These are phyloP conservation scores for Todiramphus saurophagus DNA, from an alignment of 2,113 vertebrate genomes.

Conservation along the genomic window DNA sequence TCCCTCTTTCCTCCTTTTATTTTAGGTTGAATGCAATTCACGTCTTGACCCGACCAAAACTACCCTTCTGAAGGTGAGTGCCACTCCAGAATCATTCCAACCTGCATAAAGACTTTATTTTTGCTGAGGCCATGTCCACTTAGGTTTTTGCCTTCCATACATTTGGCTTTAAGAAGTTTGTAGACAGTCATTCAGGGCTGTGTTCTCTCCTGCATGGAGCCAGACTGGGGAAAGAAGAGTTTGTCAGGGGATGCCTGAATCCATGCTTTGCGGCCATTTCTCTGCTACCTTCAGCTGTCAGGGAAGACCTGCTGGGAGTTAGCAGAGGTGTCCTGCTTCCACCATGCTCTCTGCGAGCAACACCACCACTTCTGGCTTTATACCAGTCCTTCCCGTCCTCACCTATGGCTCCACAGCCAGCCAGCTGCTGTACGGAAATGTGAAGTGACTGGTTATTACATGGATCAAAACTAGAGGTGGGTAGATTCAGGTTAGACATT, in stretches of 20 bases:
- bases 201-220: not conserved
- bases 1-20: not conserved
- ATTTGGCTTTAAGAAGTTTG: not conserved
- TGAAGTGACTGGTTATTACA: not conserved
- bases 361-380: not conserved
- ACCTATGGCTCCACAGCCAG: accelerated
- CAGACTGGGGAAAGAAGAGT: not conserved
- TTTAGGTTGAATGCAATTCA: slow-evolving; percentile 97
- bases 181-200: not conserved
- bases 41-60: slow-evolving; percentile 92
- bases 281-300: not conserved
- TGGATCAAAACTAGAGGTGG: too few species aligned
- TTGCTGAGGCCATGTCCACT: not conserved
- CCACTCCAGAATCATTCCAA: not conserved
- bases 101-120: not conserved
- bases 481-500: too few species aligned
- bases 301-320: not conserved
- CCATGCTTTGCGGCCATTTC: not conserved
- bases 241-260: not conserved
- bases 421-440: not conserved
- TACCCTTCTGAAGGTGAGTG: slow-evolving; percentile 88
- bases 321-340: not conserved
- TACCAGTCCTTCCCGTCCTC: not conserved
- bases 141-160: not conserved
- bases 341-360: not conserved